Base-by-base conservation (phyloP, 2,113 vertebrate species). In the Tachysurus fulvidraco region DNA sequence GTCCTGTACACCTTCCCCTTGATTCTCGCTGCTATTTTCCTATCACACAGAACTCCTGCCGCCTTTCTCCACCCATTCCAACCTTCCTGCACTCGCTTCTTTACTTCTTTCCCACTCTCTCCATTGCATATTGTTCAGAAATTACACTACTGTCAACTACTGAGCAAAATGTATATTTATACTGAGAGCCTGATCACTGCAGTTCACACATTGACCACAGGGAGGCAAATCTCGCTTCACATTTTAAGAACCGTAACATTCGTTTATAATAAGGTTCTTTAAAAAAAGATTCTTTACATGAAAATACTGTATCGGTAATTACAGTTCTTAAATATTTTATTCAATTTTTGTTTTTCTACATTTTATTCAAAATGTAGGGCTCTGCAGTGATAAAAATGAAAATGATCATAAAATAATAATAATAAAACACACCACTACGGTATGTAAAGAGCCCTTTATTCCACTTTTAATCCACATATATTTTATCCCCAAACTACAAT, bases 361-460 rank as follows among this genome's bases (percentile, higher is more conserved):
- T n/a, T n/a, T n/a, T n/a, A n/a, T n/a, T 36, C 16, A 44, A 73
- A 73, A 73, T 69, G 16, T 21, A 21, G 12, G 36, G 36, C 13
- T 76, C 10, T 36, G 14, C 1, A 69, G 14, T 6, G 3, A 25
- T 64, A n/a, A 11, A 12, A 30, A 28, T 67, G 13, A 67, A 14
- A 67, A 30, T 67, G 0, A 69, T 6, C 28, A 69, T 36, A n/a
- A 78, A 28, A 28, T 44, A 46, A 64, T 41, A 14, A 46, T 80
- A 46, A 46, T 52, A 90, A 17, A 67, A 12, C 19, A 23, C 54
- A 59, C 9, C 8, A 80, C 54, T n/a, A 16, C 83, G 87, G 91
- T 88, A 90, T 92, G 93, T 92, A 95, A 95, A 95, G 95, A 93
- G 90, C 87, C 90, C 21, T 95, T 95, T 94, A 95, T 95, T 95